Evolutionary conservation across 35 echinoderm and acorn worm genomes (phyloP).

Genomic region (Amphiura filiformis): DNA sequence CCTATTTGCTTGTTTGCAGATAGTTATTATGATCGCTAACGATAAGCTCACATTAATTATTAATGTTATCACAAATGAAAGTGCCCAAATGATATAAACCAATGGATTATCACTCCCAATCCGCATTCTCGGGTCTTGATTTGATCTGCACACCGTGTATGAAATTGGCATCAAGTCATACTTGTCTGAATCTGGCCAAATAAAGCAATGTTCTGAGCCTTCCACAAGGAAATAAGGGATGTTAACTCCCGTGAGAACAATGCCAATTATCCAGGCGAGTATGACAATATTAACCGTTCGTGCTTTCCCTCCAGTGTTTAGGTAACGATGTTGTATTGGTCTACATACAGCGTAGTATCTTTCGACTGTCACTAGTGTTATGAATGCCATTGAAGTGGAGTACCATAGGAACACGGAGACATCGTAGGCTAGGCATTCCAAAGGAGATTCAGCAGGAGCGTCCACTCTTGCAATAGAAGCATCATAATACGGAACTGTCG

Average conservation of each 20-base stretch:
- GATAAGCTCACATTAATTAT: neutral
- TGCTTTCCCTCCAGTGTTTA: neutral
- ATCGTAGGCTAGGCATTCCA: neutral
- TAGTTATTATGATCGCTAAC: neutral
- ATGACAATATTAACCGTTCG: neutral
- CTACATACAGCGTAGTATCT: neutral
- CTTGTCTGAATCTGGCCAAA: neutral
- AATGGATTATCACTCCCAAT: no score
- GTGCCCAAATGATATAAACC: neutral
- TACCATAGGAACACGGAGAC: neutral
- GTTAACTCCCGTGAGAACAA: neutral
- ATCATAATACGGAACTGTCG: neutral
- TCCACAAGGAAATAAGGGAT: neutral
- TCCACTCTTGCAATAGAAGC: neutral
- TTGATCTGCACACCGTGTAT: neutral
- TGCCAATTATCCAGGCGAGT: neutral
- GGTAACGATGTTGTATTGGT: neutral
- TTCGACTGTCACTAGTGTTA: neutral
- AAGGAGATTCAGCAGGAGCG: neutral
- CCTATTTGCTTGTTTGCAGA: neutral
- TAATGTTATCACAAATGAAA: neutral
- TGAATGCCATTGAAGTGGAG: neutral
- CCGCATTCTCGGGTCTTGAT: neutral
- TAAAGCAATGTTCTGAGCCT: neutral
- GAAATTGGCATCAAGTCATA: neutral